Base-by-base conservation (phyloP, 1,140 invertebrate species). In the Drosophila teissieri region DNA sequence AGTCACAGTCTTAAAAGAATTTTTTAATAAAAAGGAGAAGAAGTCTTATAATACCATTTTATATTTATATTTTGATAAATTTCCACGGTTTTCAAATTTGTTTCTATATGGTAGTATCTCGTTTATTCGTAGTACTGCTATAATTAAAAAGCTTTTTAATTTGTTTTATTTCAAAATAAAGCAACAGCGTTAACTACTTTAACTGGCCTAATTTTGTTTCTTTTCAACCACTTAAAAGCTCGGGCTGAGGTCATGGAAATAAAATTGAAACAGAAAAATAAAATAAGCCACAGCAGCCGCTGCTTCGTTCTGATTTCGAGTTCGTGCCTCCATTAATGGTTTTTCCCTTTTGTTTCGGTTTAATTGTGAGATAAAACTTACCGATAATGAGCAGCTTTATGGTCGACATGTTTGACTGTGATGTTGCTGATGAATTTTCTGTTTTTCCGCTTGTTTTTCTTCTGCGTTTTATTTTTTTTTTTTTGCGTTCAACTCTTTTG, bases 351-450 rank as follows among this genome's bases (percentile, higher is more conserved):
- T 70, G 45, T 42, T 69, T 58, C 69, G 73, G 67, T 84, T 91
- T 91, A 91, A 91, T 91, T 91, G 90, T 76, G 83, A 85, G 83
- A 90, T 90, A 88, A 91, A 91, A 91, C 90, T 91, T 86, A 91
- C 90, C 90, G 77, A 91, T 91, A 91, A 91, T 91, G 80, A 91
- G 82, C 74, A 91, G 85, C 82, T 90, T 91, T 76, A 91, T 88
- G 90, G 90, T 75, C 61, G 75, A 68, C 85, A 91, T 88, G 75
- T 83, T 91, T 65, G 64, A 15, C 45, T 57, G 46, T 57, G 42
- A 49, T 73, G 54, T 45, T 64, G 65, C 73, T 55, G 65, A 53
- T 68, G 56, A 42, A 40, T 57, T 52, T 75, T 45, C 24, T 19
- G 37, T 37, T 36, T 62, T 52, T 45, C 11, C 11, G 31, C n/a